A percentile compares a stretch with the other conserved stretches of the same genome.
These are phyloP conservation scores for Serripes groenlandicus DNA, from an alignment of 2,888 invertebrate genomes.

Conservation along the genomic window DNA sequence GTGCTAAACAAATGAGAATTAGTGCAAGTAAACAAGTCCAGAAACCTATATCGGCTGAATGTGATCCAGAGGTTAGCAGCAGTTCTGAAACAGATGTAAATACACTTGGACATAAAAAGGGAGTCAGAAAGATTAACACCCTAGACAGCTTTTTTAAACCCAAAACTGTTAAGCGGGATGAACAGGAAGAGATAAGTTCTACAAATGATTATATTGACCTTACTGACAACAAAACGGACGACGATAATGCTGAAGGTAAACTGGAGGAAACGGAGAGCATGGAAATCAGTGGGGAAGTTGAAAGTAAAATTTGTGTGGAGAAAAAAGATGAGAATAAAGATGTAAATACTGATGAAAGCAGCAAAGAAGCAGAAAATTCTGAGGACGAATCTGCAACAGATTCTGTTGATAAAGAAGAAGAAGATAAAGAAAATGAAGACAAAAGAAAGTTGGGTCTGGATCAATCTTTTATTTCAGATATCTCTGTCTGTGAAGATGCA, in stretches of 20 bases:
- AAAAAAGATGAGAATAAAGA: neutral
- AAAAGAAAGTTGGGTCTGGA: slow-evolving; percentile 25
- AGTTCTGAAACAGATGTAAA: slow-evolving; percentile 79
- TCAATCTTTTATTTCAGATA: slow-evolving; percentile 55
- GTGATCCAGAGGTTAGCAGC: slow-evolving; percentile 82
- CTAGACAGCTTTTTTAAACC: slow-evolving; percentile 66
- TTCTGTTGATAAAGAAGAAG: slow-evolving; percentile 31
- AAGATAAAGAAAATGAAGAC: slow-evolving; percentile 37
- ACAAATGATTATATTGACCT: slow-evolving; percentile 76
- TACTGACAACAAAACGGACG: slow-evolving; percentile 52
- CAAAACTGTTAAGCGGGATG: slow-evolving; percentile 34
- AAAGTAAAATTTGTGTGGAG: slow-evolving; percentile 15
- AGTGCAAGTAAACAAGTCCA: neutral
- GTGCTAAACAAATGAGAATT: slow-evolving; percentile 71
- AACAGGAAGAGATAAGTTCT: slow-evolving; percentile 77
- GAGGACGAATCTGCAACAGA: neutral
- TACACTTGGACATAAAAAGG: slow-evolving; percentile 33
- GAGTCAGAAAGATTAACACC: slow-evolving; percentile 58
- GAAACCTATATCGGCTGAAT: slow-evolving; percentile 41
- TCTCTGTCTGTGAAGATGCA: slow-evolving; percentile 67
- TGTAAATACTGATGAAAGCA: neutral
- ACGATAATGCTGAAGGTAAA: slow-evolving; percentile 23
- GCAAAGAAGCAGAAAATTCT: neutral
- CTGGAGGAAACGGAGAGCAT: slow-evolving; percentile 32
- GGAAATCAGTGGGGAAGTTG: neutral